Percentiles rank a stretch among this genome's conserved stretches.
These are phyloP conservation scores for Phytoseiulus persimilis DNA, from an alignment of 2,888 invertebrate genomes.

Conservation along the genomic window DNA sequence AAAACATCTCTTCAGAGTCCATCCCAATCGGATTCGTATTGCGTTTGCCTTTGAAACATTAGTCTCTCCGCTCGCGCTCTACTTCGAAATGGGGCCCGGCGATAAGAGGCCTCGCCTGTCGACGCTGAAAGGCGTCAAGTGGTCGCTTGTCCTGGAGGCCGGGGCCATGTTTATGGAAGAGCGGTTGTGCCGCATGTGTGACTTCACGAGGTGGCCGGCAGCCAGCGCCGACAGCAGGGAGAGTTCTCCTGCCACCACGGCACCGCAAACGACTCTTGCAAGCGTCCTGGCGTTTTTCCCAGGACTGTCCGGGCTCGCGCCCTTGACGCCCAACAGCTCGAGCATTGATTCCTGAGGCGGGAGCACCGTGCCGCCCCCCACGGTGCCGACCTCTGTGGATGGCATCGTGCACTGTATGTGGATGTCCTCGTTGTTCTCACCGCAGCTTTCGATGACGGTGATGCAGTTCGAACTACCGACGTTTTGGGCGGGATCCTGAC, in stretches of 20 bases:
- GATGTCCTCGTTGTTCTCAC: slow-evolving; percentile 67
- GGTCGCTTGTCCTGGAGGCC: no score
- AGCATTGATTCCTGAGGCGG: slow-evolving; percentile 83
- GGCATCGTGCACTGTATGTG: slow-evolving; percentile 96
- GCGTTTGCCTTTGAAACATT: background rate
- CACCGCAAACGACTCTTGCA: slow-evolving; percentile 66
- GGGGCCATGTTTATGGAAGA: slow-evolving; percentile 20
- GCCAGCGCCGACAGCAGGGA: slow-evolving; percentile 92
- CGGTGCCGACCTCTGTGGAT: slow-evolving; percentile 88
- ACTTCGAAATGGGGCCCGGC: background rate
- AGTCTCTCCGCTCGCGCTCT: background rate
- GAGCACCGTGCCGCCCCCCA: slow-evolving; percentile 88
- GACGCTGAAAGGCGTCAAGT: background rate
- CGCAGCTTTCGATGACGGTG: slow-evolving; percentile 75
- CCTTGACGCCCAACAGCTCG: slow-evolving; percentile 73
- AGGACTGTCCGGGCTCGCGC: slow-evolving; percentile 43
- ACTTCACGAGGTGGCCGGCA: slow-evolving; percentile 87
- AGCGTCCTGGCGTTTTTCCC: slow-evolving; percentile 25
- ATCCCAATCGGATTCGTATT: background rate
- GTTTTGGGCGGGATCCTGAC: slow-evolving; percentile 94
- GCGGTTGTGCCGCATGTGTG: slow-evolving; percentile 83
- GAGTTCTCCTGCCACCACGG: slow-evolving; percentile 94
- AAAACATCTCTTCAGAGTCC: background rate
- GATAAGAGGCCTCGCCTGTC: background rate
- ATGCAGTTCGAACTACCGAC: slow-evolving; percentile 92